Evolutionary conservation across 1,140 invertebrate genomes (phyloP), one percentile per base, ranked within the genome.

Genomic region (Heterodera carotae): DNA sequence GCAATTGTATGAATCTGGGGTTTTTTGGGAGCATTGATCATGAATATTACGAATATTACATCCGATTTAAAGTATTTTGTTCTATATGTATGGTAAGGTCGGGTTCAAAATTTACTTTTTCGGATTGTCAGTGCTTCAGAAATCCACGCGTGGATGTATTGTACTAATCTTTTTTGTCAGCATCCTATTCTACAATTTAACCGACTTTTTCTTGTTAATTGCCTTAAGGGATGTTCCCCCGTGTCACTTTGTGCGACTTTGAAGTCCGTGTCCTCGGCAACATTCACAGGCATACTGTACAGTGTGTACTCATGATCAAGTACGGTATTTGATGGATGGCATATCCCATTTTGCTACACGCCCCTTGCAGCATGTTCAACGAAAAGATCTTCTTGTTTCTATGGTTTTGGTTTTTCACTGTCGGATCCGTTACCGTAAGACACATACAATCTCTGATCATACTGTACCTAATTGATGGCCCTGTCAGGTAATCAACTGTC

Each of bases 341-440:
- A 25, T 53, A 25, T 62, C 1, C 36, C 34, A 25, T 1, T 22
- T 62, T 74, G 64, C 64, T 7, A 62, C 64, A 66, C 5, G n/a
- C 27, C 31, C 27, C 34, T 64, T 78, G 8, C n/a, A 67, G 69
- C 60, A 87, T 87, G 86, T 87, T 87, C 69, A 87, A 86, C 69
- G 85, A 88, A 75, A 87, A 87, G 66, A 87, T 87, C 29, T 87
- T 87, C 73, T 71, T 87, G 12, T 87, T 87, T 71, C 75, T 87
- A 10, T 87, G 85, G 85, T 87, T 87, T 68, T 87, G 85, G 85
- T 88, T 87, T 66, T 64, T 87, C 25, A 85, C 84, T 6, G 83
- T 88, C 29, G 85, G 85, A 15, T 64, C 86, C 22, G 79, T 88
- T 8, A 87, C 85, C 2, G 80, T 80, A 31, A 25, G n/a, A n/a